Base-by-base conservation (phyloP, 2,797 vertebrate genomes). In the Lycodopsis pacificus region DNA sequence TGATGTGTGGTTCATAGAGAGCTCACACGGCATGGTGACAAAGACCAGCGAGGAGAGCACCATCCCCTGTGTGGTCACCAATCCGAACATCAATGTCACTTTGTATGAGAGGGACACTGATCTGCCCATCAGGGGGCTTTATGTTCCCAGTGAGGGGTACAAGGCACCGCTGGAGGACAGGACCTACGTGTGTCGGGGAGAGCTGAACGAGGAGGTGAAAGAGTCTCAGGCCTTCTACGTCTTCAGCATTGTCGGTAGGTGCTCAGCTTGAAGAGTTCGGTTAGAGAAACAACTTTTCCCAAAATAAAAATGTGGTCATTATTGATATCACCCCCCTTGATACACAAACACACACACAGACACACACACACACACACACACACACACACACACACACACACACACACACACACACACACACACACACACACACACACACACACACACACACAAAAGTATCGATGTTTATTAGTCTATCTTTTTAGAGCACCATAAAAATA, bases 61-160 rank as follows among this genome's bases (percentile, higher is more conserved):
- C 42, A 92, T 99, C 73, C 98, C 98, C 0, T 99, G 98, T 44
- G 91, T 97, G 4, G 97, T 98, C 88, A 98, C 97, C 5, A 93
- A 99, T 84, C 98, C 98, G 0, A 87, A 88, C 17, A 95, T 97
- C 80, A 95, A 82, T 0, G 97, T 99, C 77, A 96, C 96, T 1
- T 92, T 99, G 62, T 95, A 96, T 0, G 96, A 99, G 84, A 95
- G 71, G 82, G 95, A 95, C 71, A 93, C 86, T 1, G 93, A 96
- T 3, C 83, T 80, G 19, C 92, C 92, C 0, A 80, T 97, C 67
- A 89, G 56, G 17, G 89, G 95, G 9, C 66, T 71, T 15, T 99
- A 99, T 40, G 88, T 94, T 36, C 95, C 95, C 32, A 95, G 94
- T 0, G 95, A 96, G 83, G 98, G 98, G 22, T 98, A 95, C 93